phyloP scores from a whole-genome alignment of 2,888 invertebrate genomes.

The Dynastes tityus region DNA sequence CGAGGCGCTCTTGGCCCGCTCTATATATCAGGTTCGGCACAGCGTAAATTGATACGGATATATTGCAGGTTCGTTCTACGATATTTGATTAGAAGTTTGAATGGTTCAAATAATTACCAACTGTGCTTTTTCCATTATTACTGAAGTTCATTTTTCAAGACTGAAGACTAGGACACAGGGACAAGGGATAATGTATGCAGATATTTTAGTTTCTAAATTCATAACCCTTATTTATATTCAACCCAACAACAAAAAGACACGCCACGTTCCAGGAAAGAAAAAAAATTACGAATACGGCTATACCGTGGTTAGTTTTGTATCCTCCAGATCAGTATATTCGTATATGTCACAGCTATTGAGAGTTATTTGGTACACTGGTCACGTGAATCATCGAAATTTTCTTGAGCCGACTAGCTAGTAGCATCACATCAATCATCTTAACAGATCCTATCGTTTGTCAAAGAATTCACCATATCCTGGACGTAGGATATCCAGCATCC shows the following conservation, averaged over 20 bases:
- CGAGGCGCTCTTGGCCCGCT: too few relatives aligned
- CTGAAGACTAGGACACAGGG: not conserved
- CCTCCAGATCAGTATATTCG: not conserved
- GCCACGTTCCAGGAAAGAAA: not conserved
- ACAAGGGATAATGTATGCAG: constrained; percentile 33
- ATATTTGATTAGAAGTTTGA: too few relatives aligned
- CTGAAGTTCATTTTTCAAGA: too few relatives aligned
- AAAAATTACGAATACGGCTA: constrained; percentile 22
- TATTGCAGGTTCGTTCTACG: not conserved
- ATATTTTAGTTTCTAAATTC: constrained; percentile 33
- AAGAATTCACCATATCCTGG: constrained; percentile 60
- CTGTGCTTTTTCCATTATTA: too few relatives aligned
- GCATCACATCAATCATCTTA: constrained; percentile 60
- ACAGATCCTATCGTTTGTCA: constrained; percentile 62
- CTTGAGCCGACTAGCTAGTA: constrained; percentile 60
- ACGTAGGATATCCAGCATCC: constrained; percentile 42
- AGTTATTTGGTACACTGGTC: constrained; percentile 57
- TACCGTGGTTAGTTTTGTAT: constrained; percentile 4
- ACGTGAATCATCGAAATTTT: constrained; percentile 62
- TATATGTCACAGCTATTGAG: constrained; percentile 40
- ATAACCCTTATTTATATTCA: constrained; percentile 45
- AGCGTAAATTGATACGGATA: constrained; percentile 18
- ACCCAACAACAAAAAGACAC: constrained; percentile 27
- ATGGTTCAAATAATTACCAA: too few relatives aligned
- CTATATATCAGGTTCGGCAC: not conserved